Evolutionary conservation across 2,797 vertebrate genomes (phyloP), one percentile per base, ranked within the genome.

Genomic region (Silurus lanzhouensis): DNA sequence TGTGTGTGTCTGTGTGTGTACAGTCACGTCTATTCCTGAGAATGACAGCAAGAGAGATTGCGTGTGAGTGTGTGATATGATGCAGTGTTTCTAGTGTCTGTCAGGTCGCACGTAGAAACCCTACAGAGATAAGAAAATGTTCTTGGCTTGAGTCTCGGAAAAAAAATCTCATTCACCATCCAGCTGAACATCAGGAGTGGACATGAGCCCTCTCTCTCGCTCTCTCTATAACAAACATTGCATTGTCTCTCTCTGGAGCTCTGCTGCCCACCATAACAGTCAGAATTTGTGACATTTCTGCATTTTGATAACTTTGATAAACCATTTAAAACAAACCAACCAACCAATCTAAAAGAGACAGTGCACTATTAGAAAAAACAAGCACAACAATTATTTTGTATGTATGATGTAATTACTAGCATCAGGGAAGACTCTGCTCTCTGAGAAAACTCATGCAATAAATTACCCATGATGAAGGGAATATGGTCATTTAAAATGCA

Each of bases 91-190:
- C n/a, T 66, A 66, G 7, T 12, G 14, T 27, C 46, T 46, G 15
- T 58, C 17, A 75, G 78, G 25, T 61, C 25, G 6, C 67, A 48
- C 1, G 14, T 10, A 77, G 27, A 55, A 68, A 72, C 77, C 63
- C 68, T 84, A 13, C 9, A 84, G 79, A 72, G 87, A 89, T 89
- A 88, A 86, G 64, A 83, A 27, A 44, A 85, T 83, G 87, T 88
- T 84, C 76, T 87, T 89, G 77, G 58, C 31, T 25, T 13, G 6
- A 20, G 31, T n/a, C 71, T 71, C 61, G 88, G 87, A 88, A 90
- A 79, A 84, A 88, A 90, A 79, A 84, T 68, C 79, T 78, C 71
- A 86, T 83, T 72, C 48, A 78, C 63, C 60, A 66, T 48, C 87
- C 70, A 64, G 75, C 48, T 71, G 48, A 67, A 71, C 52, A 85